Evolutionary conservation across 2,888 invertebrate species (phyloP), one percentile per base, ranked within the genome.

Genomic region (Coronaproctus castanopsis): DNA sequence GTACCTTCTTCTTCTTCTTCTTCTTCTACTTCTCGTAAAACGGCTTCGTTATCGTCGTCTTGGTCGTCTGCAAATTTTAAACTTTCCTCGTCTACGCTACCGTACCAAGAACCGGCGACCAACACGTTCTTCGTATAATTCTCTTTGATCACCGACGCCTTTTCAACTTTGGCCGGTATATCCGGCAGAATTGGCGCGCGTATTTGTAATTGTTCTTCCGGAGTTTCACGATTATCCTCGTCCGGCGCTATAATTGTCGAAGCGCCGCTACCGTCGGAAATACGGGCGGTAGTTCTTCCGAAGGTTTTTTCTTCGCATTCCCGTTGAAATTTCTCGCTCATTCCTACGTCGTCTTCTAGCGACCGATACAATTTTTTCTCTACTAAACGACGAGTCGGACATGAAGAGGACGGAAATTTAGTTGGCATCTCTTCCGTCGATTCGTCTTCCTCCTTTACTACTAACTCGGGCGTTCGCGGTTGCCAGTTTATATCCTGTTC

Each of bases 311-410:
- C 21, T 21, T 52, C 51, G 51, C 59, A 59, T 8, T 59, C 59
- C 24, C 22, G 19, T 55, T 55, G 59, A n/a, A 59, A 59, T 36
- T 59, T 59, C 22, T 59, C 59, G 1, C 49, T 8, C 3, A 24
- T 52, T 5, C 23, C 23, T 1, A 55, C 22, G 21, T 54, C 54
- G 24, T 49, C n/a, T n/a, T n/a, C n/a, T n/a, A n/a, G n/a, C n/a
- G n/a, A n/a, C n/a, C n/a, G n/a, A n/a, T n/a, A n/a, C n/a, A n/a
- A n/a, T n/a, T n/a, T n/a, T n/a, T n/a, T n/a, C n/a, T n/a, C n/a
- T n/a, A n/a, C n/a, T n/a, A n/a, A n/a, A n/a, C n/a, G n/a, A n/a
- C n/a, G n/a, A n/a, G n/a, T n/a, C n/a, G n/a, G n/a, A n/a, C n/a
- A n/a, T n/a, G n/a, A n/a, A n/a, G n/a, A n/a, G n/a, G n/a, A n/a